phyloP scores from a whole-genome alignment of 2,113 vertebrate species.

The Tricholaema leucomelas region DNA sequence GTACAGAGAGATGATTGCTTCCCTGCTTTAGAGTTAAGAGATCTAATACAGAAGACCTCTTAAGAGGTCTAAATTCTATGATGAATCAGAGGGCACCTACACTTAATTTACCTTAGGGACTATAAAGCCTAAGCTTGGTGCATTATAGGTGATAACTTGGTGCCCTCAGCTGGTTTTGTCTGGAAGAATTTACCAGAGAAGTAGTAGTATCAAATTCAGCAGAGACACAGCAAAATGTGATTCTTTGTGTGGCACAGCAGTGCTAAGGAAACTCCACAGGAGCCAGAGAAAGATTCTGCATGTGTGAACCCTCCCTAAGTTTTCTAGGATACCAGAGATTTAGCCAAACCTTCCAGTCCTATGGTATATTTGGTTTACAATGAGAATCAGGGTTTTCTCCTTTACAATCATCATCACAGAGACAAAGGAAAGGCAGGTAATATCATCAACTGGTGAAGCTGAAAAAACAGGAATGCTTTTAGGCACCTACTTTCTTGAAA shows the following conservation, averaged over 20 bases:
- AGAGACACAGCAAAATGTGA: not conserved
- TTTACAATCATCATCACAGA: not conserved
- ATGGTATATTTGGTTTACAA: not conserved
- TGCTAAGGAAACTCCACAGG: not conserved
- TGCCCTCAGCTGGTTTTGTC: slow-evolving; percentile 30
- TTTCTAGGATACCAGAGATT: not conserved
- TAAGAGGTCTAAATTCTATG: not conserved
- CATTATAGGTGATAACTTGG: not conserved
- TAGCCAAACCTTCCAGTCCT: not conserved
- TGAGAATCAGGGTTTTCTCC: not conserved
- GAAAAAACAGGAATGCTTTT: not conserved
- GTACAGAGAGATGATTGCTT: not conserved
- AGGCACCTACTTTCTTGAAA: not conserved
- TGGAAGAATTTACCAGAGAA: not conserved
- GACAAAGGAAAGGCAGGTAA: not conserved
- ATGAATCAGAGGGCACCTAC: not conserved
- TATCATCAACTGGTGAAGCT: not conserved
- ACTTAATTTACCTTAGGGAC: not conserved
- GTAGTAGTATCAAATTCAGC: not conserved
- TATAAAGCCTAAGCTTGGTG: not conserved
- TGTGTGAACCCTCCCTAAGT: not conserved
- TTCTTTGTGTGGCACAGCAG: not conserved
- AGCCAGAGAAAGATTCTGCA: not conserved
- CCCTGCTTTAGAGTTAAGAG: not conserved
- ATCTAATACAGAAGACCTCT: not conserved